phyloP scores from a whole-genome alignment of 2,113 vertebrate species.

The Entelurus aequoreus region DNA sequence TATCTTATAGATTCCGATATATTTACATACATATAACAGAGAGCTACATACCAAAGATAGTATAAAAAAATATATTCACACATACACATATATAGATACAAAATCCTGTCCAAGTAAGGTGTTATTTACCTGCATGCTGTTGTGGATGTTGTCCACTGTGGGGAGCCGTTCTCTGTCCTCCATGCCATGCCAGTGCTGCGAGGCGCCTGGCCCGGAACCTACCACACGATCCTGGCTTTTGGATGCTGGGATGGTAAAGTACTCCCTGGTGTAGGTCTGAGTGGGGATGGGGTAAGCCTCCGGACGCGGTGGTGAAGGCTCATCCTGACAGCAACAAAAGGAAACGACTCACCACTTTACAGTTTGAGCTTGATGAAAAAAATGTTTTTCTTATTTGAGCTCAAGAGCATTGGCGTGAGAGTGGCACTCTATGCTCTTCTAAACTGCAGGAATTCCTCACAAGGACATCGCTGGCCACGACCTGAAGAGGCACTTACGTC shows the following conservation, averaged over 20 bases:
- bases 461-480: not conserved
- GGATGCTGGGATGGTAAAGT: slow-evolving; percentile 94
- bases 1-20: too few relatives aligned
- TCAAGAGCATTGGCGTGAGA: slow-evolving; percentile 3
- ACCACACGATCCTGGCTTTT: slow-evolving; percentile 89
- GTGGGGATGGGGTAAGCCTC: slow-evolving; percentile 98
- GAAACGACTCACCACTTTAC: slow-evolving; percentile 11
- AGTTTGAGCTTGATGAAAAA: not conserved
- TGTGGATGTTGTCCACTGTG: slow-evolving; percentile 74
- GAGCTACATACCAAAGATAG: too few relatives aligned
- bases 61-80: too few relatives aligned
- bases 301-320: slow-evolving; percentile 78
- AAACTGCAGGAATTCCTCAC: slow-evolving; percentile 27
- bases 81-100: too few relatives aligned
- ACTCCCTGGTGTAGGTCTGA: slow-evolving; percentile 92
- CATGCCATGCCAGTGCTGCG: slow-evolving; percentile 82
- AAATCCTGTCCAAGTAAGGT: too few relatives aligned
- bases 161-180: slow-evolving; percentile 82
- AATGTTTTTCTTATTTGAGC: not conserved
- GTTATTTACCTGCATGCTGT: slow-evolving; percentile 80
- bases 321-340: slow-evolving; percentile 71
- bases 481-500: slow-evolving; percentile 77
- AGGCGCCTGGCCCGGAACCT: slow-evolving; percentile 56
- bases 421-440: not conserved
- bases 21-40: too few relatives aligned